Conservation (phyloP, 37 sponge, comb jelly and placozoan genomes). For the Chondrosia reniformis region DNA sequence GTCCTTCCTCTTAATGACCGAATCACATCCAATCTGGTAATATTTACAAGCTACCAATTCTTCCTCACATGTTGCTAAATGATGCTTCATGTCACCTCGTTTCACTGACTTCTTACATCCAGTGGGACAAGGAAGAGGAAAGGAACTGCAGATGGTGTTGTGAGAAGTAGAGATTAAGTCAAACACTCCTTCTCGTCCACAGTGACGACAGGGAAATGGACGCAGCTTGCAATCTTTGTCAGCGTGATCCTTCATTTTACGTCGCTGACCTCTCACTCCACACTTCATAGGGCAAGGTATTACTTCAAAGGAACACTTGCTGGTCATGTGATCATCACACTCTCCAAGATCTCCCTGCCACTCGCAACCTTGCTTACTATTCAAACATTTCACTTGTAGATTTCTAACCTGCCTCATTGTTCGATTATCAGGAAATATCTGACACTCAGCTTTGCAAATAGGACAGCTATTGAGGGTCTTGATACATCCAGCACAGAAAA, state of each 20-base stretch:
- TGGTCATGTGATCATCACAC: not conserved
- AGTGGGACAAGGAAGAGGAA: slow-evolving; percentile 13
- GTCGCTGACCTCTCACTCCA: too few relatives aligned
- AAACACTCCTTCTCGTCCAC: not conserved
- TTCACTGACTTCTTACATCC: not conserved
- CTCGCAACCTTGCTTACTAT: slow-evolving; percentile 20
- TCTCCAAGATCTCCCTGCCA: slow-evolving; percentile 34
- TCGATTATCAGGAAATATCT: not conserved
- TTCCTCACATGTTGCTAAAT: slow-evolving; percentile 15
- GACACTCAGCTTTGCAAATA: too few relatives aligned
- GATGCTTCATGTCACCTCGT: slow-evolving; percentile 20
- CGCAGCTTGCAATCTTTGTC: not conserved
- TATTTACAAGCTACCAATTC: slow-evolving; percentile 38
- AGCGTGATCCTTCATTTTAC: not conserved
- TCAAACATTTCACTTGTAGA: slow-evolving; percentile 20
- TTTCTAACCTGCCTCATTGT: not conserved
- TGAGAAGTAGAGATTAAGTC: not conserved
- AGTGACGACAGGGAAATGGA: not conserved
- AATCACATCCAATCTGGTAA: slow-evolving; percentile 41
- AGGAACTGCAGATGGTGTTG: not conserved
- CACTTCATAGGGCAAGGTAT: not conserved
- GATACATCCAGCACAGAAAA: slow-evolving; percentile 12
- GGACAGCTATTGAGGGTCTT: not conserved
- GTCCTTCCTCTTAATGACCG: not conserved
- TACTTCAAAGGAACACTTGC: not conserved